Evolutionary conservation across 2,888 invertebrate genomes (phyloP), one percentile per base, ranked within the genome.

Genomic region (Sicus ferrugineus): DNA sequence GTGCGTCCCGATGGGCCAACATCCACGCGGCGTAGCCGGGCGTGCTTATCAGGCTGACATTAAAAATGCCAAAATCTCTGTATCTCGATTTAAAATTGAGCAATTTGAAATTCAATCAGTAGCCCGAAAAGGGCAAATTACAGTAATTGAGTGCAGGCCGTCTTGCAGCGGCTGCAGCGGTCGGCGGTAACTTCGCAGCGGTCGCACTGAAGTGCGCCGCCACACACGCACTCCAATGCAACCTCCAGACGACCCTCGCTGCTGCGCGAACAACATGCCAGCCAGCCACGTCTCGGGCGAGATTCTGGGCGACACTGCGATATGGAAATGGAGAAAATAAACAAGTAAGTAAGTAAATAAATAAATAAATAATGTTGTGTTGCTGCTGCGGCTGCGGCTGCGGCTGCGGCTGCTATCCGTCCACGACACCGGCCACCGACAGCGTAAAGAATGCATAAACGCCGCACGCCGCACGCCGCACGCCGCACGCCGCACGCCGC

Each of bases 71-170:
- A 30, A 66, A 66, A 50, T 64, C 65, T 38, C 16, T 54, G 58
- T 21, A 50, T 58, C 67, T 67, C 58, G 42, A 54, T 42, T 74
- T 75, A 79, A 84, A 84, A 84, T 84, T 84, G 85, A 84, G 85
- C 84, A 84, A 84, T 84, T 84, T 84, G 83, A 84, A 84, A 84
- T 84, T 84, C 84, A 85, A 84, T 84, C 85, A 84, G 85, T 84
- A 84, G 85, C 83, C 77, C 73, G 70, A 74, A 73, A 71, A 70
- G 30, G 31, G 59, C 67, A 67, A 67, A 67, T 67, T 67, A 67
- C 67, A 59, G 67, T 67, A 67, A 67, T 67, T 67, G 67, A 67
- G 67, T 58, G 67, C 58, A 19, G 42, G 58, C 28, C 56, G 42
- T 28, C 56, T 23, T 56, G 11, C 9, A 46, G 56, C 54, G 11